phyloP scores from a whole-genome alignment of 2,113 vertebrate genomes.

The Xiphophorus maculatus region DNA sequence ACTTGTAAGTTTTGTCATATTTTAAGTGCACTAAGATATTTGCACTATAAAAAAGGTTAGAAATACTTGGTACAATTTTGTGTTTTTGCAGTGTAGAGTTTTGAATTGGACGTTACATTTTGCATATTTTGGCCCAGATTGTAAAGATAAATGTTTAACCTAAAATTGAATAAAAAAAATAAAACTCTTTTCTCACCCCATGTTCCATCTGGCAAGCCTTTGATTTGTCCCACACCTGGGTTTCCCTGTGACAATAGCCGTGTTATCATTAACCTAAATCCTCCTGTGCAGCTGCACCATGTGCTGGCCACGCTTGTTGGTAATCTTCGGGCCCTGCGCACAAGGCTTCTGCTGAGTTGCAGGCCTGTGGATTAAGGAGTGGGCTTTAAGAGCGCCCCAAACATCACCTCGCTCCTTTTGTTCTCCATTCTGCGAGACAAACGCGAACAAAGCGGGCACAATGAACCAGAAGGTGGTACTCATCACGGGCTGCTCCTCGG shows the following conservation, averaged over 20 bases:
- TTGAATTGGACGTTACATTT: neutral
- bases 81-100: no score
- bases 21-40: no score
- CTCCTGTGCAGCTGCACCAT: neutral
- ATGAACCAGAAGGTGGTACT: slow-evolving; percentile 87
- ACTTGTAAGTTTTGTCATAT: no score
- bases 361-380: slow-evolving; percentile 58
- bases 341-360: slow-evolving; percentile 66
- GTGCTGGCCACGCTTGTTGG: slow-evolving; percentile 2
- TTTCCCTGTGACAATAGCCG: neutral
- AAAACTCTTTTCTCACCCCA: slow-evolving; percentile 13
- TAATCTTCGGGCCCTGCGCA: slow-evolving; percentile 52
- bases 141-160: neutral
- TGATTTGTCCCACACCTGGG: neutral
- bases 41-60: no score
- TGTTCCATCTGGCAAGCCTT: neutral
- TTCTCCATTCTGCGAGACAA: slow-evolving; percentile 29
- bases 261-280: slow-evolving; percentile 39
- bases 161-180: slow-evolving; percentile 11
- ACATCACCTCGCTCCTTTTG: neutral
- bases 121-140: neutral
- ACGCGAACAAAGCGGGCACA: slow-evolving; percentile 6
- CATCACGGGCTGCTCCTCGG: slow-evolving; percentile 89
- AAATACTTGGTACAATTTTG: no score
- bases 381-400: slow-evolving; percentile 30